Conservation (phyloP, 1,140 invertebrate species). For the Sarcophaga bullata region DNA sequence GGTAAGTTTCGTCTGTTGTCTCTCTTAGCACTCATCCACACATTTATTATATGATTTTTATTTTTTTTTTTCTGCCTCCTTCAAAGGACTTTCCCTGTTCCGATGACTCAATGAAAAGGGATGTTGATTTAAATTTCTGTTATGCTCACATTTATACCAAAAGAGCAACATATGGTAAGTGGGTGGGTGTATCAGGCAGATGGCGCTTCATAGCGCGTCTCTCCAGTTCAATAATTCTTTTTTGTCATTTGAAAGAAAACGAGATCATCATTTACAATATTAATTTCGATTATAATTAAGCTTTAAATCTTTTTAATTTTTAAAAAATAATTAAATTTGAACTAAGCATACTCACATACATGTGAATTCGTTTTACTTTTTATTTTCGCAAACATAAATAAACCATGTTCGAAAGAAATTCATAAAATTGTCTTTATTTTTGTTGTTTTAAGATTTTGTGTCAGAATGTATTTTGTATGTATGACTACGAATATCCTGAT, state of each 20-base stretch:
- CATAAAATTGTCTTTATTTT: too few relatives aligned
- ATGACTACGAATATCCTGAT: too few relatives aligned
- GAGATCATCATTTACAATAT: neutral
- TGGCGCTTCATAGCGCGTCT: slow-evolving; percentile 48
- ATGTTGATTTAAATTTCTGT: neutral
- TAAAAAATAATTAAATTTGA: too few relatives aligned
- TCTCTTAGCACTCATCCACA: too few relatives aligned
- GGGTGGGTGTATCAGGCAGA: slow-evolving; percentile 61
- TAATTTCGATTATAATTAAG: too few relatives aligned
- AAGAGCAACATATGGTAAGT: slow-evolving; percentile 63
- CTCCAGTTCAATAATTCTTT: slow-evolving; percentile 13
- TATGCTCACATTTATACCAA: neutral
- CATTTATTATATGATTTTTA: neutral
- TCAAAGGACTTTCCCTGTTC: slow-evolving; percentile 14
- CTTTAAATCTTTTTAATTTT: too few relatives aligned
- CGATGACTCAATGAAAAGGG: neutral
- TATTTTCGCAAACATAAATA: too few relatives aligned
- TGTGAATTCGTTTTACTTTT: too few relatives aligned
- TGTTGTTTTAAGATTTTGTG: too few relatives aligned
- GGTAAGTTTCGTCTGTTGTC: slow-evolving; percentile 55
- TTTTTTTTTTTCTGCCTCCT: neutral
- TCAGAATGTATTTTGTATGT: too few relatives aligned
- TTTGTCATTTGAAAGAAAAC: neutral
- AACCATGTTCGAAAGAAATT: too few relatives aligned
- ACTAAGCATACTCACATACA: too few relatives aligned